phyloP scores from a whole-genome alignment of 2,113 vertebrate species.

The Gavialis gangeticus region DNA sequence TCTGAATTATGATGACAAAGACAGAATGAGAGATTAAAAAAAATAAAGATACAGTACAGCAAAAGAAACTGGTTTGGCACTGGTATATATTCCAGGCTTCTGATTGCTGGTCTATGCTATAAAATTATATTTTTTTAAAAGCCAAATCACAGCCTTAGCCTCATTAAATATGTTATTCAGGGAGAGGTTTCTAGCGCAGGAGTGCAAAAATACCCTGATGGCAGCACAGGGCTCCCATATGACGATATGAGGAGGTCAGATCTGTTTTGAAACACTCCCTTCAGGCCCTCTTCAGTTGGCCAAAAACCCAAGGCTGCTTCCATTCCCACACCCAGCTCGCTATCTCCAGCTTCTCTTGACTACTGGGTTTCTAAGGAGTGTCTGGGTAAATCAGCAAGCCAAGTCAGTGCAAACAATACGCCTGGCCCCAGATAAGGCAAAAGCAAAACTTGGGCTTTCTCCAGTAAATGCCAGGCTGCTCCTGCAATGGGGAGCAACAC shows the following conservation, averaged over 20 bases:
- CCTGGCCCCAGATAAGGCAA: conserved; percentile 75
- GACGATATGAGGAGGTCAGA: not conserved
- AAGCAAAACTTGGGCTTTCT: conserved; percentile 71
- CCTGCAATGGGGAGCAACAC: conserved; percentile 46
- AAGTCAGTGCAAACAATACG: conserved; percentile 49
- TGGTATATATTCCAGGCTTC: fast-evolving
- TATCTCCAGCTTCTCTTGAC: conserved; percentile 65
- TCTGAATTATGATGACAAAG: not conserved
- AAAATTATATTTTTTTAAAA: not conserved
- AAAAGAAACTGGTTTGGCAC: not conserved
- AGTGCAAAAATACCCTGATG: conserved; percentile 34
- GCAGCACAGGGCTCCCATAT: conserved; percentile 42
- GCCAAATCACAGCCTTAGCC: not conserved
- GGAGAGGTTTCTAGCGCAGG: conserved; percentile 17
- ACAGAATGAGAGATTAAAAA: not conserved
- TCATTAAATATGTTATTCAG: conserved; percentile 27
- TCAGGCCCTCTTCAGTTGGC: not conserved
- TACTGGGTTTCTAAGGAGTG: conserved; percentile 75
- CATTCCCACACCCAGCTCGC: conserved; percentile 71
- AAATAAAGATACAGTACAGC: not conserved
- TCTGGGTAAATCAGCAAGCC: conserved; percentile 72
- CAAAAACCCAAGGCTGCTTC: not conserved
- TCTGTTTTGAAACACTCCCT: conserved; percentile 42
- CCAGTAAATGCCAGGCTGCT: conserved; percentile 68
- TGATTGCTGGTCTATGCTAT: not conserved